Conservation (phyloP, 1,140 invertebrate species). For the Heliothis virescens region DNA sequence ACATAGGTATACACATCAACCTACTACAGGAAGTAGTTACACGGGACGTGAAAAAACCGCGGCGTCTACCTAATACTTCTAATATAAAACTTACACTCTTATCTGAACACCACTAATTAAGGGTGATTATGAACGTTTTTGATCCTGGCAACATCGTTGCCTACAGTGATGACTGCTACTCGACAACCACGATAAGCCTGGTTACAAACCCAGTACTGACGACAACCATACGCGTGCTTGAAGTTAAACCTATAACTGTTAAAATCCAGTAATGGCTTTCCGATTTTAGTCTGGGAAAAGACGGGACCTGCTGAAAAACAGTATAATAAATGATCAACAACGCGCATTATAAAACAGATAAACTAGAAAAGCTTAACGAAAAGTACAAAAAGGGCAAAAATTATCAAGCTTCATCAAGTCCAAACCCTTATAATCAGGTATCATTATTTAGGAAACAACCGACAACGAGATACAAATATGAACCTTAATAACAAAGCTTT, state of each 20-base stretch:
- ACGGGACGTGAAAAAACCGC: too few species aligned
- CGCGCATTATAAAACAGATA: not conserved
- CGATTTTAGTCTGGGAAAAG: slow-evolving; percentile 5
- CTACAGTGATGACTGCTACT: not conserved
- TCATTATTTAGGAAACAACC: not conserved
- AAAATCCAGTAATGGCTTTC: slow-evolving; percentile 11
- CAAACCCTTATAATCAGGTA: slow-evolving; percentile 1
- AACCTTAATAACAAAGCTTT: not conserved
- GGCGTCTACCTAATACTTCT: too few species aligned
- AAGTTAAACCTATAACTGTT: slow-evolving; percentile 29
- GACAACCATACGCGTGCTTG: slow-evolving; percentile 3
- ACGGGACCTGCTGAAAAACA: slow-evolving; percentile 5
- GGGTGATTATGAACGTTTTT: slow-evolving; percentile 39
- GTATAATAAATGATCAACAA: not conserved
- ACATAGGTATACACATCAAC: too few species aligned
- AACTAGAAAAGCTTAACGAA: not conserved
- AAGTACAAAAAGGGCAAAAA: not conserved
- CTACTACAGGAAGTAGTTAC: too few species aligned
- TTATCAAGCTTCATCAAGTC: not conserved
- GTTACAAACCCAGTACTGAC: slow-evolving; percentile 25
- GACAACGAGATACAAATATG: slow-evolving; percentile 15
- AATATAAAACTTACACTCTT: not conserved
- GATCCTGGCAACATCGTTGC: not conserved
- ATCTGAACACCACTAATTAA: not conserved
- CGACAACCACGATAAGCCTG: slow-evolving; percentile 24